A percentile compares a stretch with the other conserved stretches of the same genome.
phyloP scores from a whole-genome alignment of 2,797 vertebrate species.

The Amazona finschi region DNA sequence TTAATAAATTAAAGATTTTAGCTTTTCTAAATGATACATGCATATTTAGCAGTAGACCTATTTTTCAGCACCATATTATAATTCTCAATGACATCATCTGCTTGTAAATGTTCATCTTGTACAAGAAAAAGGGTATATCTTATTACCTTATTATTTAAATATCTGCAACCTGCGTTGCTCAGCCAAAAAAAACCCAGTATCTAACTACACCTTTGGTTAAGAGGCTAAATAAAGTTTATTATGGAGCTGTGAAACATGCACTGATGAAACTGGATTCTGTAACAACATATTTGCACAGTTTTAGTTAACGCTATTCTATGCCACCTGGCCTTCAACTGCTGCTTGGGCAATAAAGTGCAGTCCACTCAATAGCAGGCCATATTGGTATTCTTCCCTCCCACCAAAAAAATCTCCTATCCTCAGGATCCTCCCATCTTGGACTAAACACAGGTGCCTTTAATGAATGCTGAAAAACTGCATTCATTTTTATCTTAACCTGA shows the following conservation, averaged over 20 bases:
- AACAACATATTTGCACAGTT: not conserved
- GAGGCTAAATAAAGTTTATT: not conserved
- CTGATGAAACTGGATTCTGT: not conserved
- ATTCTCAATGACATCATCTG: not conserved
- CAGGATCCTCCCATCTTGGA: not conserved
- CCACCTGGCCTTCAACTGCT: not conserved
- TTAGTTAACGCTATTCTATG: not conserved
- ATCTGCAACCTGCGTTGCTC: not conserved
- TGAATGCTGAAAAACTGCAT: not conserved
- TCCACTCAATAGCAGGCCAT: not conserved
- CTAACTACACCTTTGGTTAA: not conserved
- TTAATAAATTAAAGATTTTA: not conserved
- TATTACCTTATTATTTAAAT: not conserved
- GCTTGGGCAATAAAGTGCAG: not conserved
- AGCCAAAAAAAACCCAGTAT: not conserved
- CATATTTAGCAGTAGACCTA: not conserved
- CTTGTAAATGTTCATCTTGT: not conserved
- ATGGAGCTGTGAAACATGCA: not conserved
- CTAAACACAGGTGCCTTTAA: not conserved
- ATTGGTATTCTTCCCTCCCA: not conserved
- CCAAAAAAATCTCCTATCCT: not conserved
- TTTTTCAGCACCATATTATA: not conserved
- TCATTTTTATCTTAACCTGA: not conserved
- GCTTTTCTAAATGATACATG: not conserved
- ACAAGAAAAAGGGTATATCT: not conserved